Base-by-base conservation (phyloP, 2,113 vertebrate species). In the Silurus glanis region DNA sequence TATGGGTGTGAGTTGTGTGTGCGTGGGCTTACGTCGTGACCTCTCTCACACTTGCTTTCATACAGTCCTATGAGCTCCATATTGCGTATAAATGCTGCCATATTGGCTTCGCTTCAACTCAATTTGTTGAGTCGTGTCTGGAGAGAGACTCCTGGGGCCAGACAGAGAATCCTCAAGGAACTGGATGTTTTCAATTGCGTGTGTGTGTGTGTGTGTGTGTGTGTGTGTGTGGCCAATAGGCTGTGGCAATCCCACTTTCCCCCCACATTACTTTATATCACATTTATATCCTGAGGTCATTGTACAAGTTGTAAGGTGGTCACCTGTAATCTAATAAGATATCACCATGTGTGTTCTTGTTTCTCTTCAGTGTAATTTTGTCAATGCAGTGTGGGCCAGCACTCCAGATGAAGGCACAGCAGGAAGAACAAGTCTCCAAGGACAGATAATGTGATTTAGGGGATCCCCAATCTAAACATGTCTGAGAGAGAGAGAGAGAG, bases 321-420 rank as follows among this genome's bases (percentile, higher is more conserved):
- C 17, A n/a, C 55, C 37, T 51, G 12, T 28, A 67, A 37, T 74
- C 25, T 88, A 82, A 78, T 86, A 88, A 86, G 58, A 25, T 55
- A 25, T 51, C 14, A 79, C 25, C 56, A 64, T 62, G 28, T 61
- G 86, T 83, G 75, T 69, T 82, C 86, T 89, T 89, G 58, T 83
- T 89, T 89, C 51, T 88, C 84, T 87, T 82, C 47, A 56, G 23
- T 89, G 90, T 90, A 8, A 92, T 94, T 94, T 94, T 94, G 94
- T 86, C 90, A 66, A 59, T 84, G 81, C 89, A 85, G 91, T 79
- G 88, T 90, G 87, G 92, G 91, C 76, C 93, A 88, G 87, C 76
- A 84, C 88, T 92, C 90, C 92, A 93, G 91, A 93, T 91, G 91
- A 93, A 88, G 75, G 69, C 91, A 76, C 86, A 90, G 89, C 67